phyloP scores from a whole-genome alignment of 2,797 vertebrate genomes.

The Hoplostethus atlanticus region DNA sequence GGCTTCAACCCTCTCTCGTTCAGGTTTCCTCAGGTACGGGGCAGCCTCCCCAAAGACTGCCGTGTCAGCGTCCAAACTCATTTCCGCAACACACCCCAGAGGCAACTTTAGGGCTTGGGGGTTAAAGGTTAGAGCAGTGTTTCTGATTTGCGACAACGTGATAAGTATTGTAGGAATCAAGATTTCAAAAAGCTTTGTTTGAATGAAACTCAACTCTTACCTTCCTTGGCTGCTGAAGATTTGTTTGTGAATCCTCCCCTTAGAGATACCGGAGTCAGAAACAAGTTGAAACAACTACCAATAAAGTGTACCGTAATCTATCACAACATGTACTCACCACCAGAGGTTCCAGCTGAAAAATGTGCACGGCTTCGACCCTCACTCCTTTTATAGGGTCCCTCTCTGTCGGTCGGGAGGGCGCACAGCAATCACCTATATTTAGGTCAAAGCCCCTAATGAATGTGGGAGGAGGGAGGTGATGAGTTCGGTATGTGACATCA shows the following conservation, averaged over 20 bases:
- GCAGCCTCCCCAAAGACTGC: conserved; percentile 86
- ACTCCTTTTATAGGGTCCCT: conserved; percentile 66
- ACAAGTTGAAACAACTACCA: background rate
- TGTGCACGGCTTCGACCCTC: conserved; percentile 30
- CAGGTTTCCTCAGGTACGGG: conserved; percentile 86
- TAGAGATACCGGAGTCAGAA: conserved; percentile 15
- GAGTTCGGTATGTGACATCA: conserved; percentile 62
- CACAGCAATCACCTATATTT: conserved; percentile 71
- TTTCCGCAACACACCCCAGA: conserved; percentile 33
- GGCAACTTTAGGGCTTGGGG: background rate
- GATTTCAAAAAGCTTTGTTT: background rate
- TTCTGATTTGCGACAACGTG: background rate
- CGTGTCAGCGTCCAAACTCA: conserved; percentile 86
- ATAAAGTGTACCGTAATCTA: background rate
- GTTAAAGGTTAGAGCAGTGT: background rate
- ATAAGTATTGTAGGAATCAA: background rate
- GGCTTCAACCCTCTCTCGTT: conserved; percentile 87
- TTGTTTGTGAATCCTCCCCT: background rate
- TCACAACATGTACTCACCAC: conserved; percentile 29
- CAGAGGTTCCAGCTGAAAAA: conserved; percentile 36
- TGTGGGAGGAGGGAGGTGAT: conserved; percentile 59
- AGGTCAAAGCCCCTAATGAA: conserved; percentile 60
- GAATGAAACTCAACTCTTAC: conserved; percentile 19
- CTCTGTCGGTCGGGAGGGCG: conserved; percentile 22
- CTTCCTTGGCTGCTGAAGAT: conserved; percentile 12